A percentile compares a stretch with the other conserved stretches of the same genome.
These are phyloP conservation scores for Prorops nasuta DNA, from an alignment of 1,140 invertebrate species.

Conservation along the genomic window DNA sequence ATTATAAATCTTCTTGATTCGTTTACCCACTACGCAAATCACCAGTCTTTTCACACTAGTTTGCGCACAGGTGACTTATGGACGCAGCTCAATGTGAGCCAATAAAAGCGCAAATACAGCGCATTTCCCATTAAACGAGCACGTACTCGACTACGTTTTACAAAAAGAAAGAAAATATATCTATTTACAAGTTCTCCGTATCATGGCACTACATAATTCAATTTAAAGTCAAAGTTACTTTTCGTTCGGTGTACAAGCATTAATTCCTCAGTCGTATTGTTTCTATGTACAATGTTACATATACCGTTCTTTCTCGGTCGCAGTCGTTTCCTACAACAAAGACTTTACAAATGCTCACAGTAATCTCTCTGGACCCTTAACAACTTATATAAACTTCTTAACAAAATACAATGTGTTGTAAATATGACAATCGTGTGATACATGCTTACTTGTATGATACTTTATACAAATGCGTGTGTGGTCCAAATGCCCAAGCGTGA, in stretches of 20 bases:
- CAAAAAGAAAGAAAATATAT: conserved; percentile 10
- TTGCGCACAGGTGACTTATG: background rate
- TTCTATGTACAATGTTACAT: too few relatives aligned
- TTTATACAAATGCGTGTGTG: conserved; percentile 27
- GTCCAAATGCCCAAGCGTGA: conserved; percentile 24
- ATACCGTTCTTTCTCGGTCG: too few relatives aligned
- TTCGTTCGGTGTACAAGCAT: conserved; percentile 9
- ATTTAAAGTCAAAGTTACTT: conserved; percentile 13
- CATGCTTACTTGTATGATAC: too few relatives aligned
- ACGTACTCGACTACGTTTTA: background rate
- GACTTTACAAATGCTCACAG: too few relatives aligned
- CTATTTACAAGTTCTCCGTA: conserved; percentile 20
- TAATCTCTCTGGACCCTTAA: too few relatives aligned
- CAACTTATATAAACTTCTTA: too few relatives aligned
- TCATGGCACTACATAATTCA: conserved; percentile 38
- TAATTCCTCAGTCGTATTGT: too few relatives aligned
- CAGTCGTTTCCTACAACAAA: too few relatives aligned
- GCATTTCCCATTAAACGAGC: background rate
- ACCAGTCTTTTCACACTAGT: background rate
- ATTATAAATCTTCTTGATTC: too few relatives aligned
- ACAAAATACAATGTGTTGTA: too few relatives aligned
- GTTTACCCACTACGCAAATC: too few relatives aligned
- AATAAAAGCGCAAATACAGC: conserved; percentile 15
- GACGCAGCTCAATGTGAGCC: conserved; percentile 45
- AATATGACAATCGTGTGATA: too few relatives aligned